phyloP scores from a whole-genome alignment of 35 echinoderm and acorn worm genomes.

The Apostichopus parvimensis region DNA sequence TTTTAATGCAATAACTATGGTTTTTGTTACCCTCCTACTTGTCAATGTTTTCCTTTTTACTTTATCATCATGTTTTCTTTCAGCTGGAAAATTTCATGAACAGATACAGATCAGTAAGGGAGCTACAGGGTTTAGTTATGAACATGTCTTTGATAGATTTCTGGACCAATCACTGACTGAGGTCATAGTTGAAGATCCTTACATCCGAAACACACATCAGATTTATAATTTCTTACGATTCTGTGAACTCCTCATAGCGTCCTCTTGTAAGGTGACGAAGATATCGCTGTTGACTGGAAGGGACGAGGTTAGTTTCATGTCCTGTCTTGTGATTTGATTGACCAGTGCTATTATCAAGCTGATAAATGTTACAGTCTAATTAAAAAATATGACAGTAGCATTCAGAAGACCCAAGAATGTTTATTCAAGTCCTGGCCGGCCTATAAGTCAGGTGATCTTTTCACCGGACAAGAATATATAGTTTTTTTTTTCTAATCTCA shows the following conservation, averaged over 20 bases:
- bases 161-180: slow-evolving; percentile 77
- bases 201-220: slow-evolving; percentile 83
- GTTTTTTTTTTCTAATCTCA: too few relatives aligned
- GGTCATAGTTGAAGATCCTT: slow-evolving; percentile 85
- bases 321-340: too few relatives aligned
- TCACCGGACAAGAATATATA: too few relatives aligned
- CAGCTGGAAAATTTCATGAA: slow-evolving; percentile 94
- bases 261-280: slow-evolving; percentile 57
- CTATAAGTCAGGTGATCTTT: too few relatives aligned
- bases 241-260: slow-evolving; percentile 77
- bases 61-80: slow-evolving; percentile 22
- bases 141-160: slow-evolving; percentile 76
- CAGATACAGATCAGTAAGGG: slow-evolving; percentile 81
- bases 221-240: slow-evolving; percentile 92
- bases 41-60: not conserved
- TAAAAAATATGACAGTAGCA: too few relatives aligned
- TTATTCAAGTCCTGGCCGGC: too few relatives aligned
- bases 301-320: slow-evolving; percentile 74
- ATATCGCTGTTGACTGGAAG: slow-evolving; percentile 74
- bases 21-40: too few relatives aligned
- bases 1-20: too few relatives aligned
- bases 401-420: too few relatives aligned
- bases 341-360: too few relatives aligned
- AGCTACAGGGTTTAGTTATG: slow-evolving; percentile 87
- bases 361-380: too few relatives aligned